These are phyloP conservation scores for Vulpes vulpes DNA, from an alignment of 2,113 vertebrate species.

Conservation along the genomic window DNA sequence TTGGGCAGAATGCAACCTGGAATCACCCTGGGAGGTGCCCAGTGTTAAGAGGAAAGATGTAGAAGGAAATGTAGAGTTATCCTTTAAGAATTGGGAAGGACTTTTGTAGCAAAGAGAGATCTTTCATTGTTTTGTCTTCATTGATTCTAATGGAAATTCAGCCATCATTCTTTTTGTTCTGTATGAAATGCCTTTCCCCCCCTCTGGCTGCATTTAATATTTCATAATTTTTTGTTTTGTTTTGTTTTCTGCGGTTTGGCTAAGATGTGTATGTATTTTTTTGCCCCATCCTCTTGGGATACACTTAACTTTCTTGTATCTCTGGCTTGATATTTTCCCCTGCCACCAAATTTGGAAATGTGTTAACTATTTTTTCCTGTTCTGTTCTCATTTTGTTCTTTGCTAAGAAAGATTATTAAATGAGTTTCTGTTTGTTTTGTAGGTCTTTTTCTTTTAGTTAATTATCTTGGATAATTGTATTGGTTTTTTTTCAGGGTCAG, in stretches of 20 bases:
- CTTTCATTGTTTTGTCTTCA: not conserved
- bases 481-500: not conserved
- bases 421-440: not conserved
- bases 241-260: not conserved
- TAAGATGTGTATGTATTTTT: not conserved
- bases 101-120: not conserved
- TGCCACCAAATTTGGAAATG: not conserved
- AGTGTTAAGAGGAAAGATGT: not conserved
- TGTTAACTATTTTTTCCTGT: not conserved
- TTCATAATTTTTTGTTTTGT: not conserved
- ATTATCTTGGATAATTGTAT: not conserved
- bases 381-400: not conserved
- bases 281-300: not conserved
- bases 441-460: not conserved
- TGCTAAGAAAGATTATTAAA: not conserved
- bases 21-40: not conserved
- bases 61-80: not conserved
- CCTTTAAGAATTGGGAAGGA: not conserved
- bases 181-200: not conserved
- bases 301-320: not conserved
- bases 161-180: not conserved
- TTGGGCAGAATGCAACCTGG: not conserved
- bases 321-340: not conserved
- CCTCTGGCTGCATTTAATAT: not conserved
- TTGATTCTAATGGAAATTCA: not conserved